Conservation (phyloP, 2,797 vertebrate species). For the Podargus strigoides region DNA sequence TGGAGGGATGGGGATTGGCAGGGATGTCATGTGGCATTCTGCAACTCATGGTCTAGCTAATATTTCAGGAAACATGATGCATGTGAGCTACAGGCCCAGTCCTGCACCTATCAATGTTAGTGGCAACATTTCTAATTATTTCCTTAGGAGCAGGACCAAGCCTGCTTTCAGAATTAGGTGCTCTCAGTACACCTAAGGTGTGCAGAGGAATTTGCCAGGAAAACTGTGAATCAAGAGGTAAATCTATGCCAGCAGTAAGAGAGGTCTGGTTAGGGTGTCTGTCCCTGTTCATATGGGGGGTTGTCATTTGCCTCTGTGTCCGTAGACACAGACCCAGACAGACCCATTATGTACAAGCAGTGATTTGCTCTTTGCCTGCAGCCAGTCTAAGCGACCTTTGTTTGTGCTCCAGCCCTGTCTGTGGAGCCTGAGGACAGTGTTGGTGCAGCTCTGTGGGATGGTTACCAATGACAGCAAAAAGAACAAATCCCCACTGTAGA, state of each 20-base stretch:
- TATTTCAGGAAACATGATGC: conserved; percentile 14
- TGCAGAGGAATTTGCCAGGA: neutral
- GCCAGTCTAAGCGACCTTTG: neutral
- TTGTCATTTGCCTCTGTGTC: neutral
- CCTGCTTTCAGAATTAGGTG: neutral
- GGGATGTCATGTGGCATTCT: neutral
- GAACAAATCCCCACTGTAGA: neutral
- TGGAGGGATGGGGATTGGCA: neutral
- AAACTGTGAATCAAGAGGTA: neutral
- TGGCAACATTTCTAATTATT: conserved; percentile 6
- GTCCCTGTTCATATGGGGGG: neutral
- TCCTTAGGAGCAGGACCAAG: conserved; percentile 40
- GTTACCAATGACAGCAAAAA: neutral
- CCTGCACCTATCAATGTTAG: conserved; percentile 5
- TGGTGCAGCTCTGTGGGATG: neutral
- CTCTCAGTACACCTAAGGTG: neutral
- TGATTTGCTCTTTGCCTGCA: neutral
- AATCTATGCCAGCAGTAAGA: neutral
- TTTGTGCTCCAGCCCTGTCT: neutral
- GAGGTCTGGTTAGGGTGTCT: neutral
- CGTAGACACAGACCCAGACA: neutral
- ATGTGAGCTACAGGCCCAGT: neutral
- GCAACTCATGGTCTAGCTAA: neutral
- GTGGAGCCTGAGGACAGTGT: neutral
- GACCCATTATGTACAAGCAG: neutral